phyloP scores from a whole-genome alignment of 2,797 vertebrate species.

The Arrhamphus sclerolepis region DNA sequence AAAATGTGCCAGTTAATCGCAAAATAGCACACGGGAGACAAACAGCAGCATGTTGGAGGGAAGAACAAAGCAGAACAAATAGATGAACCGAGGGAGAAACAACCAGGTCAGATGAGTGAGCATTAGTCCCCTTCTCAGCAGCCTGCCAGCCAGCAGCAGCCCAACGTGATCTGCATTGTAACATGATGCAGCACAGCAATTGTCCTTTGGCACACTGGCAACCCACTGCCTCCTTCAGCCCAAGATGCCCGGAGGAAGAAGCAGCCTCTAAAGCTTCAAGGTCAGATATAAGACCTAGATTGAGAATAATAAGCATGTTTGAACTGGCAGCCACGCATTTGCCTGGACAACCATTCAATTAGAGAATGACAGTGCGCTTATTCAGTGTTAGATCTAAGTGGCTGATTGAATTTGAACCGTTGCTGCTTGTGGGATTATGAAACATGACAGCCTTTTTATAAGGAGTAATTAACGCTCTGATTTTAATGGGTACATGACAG shows the following conservation, averaged over 20 bases:
- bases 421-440: slow-evolving; percentile 76
- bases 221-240: slow-evolving; percentile 56
- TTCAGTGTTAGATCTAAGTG: slow-evolving; percentile 64
- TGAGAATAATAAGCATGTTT: slow-evolving; percentile 67
- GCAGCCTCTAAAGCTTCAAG: slow-evolving; percentile 58
- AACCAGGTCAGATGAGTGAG: slow-evolving; percentile 67
- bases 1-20: slow-evolving; percentile 46
- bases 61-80: slow-evolving; percentile 47
- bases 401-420: slow-evolving; percentile 79
- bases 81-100: slow-evolving; percentile 58
- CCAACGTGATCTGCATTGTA: slow-evolving; percentile 76
- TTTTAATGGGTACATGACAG: slow-evolving; percentile 85
- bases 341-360: slow-evolving; percentile 59
- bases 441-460: slow-evolving; percentile 85
- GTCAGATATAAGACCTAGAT: slow-evolving; percentile 64
- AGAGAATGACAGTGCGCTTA: slow-evolving; percentile 62
- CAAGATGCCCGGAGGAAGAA: slow-evolving; percentile 55
- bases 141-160: slow-evolving; percentile 57
- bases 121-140: slow-evolving; percentile 57
- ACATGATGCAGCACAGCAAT: slow-evolving; percentile 52
- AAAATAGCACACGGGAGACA: slow-evolving; percentile 51
- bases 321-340: slow-evolving; percentile 50
- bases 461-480: slow-evolving; percentile 83
- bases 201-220: slow-evolving; percentile 65
- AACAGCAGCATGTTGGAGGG: slow-evolving; percentile 34